phyloP scores from a whole-genome alignment of 2,797 vertebrate genomes.

The Falco biarmicus region DNA sequence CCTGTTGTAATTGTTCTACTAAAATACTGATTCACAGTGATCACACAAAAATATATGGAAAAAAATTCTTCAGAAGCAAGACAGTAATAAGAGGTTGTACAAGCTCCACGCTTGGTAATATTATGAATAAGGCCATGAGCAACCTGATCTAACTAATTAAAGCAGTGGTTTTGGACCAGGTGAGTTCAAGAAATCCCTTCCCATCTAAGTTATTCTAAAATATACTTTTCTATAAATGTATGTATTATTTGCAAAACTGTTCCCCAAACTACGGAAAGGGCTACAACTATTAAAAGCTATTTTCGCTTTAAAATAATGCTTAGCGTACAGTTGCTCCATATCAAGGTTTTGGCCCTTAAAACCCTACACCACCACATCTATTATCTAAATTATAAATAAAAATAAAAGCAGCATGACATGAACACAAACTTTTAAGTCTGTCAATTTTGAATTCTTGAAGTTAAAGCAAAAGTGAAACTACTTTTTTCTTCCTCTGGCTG shows the following conservation, averaged over 20 bases:
- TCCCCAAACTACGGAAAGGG: neutral
- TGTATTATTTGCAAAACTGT: neutral
- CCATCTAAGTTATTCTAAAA: neutral
- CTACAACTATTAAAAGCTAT: neutral
- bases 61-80: neutral
- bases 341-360: neutral
- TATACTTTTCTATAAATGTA: neutral
- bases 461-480: neutral
- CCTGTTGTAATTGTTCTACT: neutral
- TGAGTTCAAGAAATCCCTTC: neutral
- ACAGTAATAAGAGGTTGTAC: neutral
- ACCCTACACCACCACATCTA: neutral
- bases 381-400: neutral
- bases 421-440: neutral
- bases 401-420: neutral
- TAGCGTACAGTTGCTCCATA: neutral
- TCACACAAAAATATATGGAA: neutral
- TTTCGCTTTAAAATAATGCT: neutral
- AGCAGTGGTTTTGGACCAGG: neutral
- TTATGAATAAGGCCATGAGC: neutral
- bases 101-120: neutral
- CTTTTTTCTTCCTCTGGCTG: neutral
- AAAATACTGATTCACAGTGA: neutral
- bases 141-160: neutral
- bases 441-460: neutral